Conservation (phyloP, 2,113 vertebrate genomes). For the Chionomys nivalis region DNA sequence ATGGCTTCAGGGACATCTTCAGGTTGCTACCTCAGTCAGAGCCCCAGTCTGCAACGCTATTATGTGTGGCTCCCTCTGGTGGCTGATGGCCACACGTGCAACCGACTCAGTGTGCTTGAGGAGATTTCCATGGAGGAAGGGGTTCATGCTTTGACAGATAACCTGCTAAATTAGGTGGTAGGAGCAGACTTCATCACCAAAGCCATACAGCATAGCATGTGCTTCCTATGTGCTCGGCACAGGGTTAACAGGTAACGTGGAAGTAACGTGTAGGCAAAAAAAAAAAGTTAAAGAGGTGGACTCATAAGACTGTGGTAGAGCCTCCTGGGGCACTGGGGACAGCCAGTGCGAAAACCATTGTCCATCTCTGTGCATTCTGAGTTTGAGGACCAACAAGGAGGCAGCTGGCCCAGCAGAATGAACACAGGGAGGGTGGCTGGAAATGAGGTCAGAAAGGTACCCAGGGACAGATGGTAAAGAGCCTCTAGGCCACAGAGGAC, state of each 20-base stretch:
- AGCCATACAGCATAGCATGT: not conserved
- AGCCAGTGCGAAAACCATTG: not conserved
- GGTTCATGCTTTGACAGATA: not conserved
- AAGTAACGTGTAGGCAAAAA: not conserved
- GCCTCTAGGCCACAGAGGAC: conserved; percentile 19
- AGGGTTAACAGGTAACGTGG: not conserved
- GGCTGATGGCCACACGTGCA: not conserved
- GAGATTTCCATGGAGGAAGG: not conserved
- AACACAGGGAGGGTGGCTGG: not conserved
- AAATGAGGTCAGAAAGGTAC: conserved; percentile 61
- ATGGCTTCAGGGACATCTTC: not conserved
- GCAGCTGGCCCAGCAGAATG: conserved; percentile 20
- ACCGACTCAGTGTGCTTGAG: not conserved
- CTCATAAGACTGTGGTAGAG: not conserved
- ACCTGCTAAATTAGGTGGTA: not conserved
- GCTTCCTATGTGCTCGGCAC: not conserved
- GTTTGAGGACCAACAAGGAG: not conserved
- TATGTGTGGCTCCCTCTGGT: conserved; percentile 34
- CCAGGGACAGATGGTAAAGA: conserved; percentile 50
- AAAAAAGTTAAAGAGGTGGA: not conserved
- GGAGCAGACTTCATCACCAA: not conserved
- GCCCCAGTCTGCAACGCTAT: not conserved
- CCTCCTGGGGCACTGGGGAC: not conserved
- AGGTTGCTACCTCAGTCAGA: rapidly evolving
- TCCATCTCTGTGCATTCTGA: not conserved